phyloP scores from a whole-genome alignment of 2,113 vertebrate species.

The Macrotis lagotis region DNA sequence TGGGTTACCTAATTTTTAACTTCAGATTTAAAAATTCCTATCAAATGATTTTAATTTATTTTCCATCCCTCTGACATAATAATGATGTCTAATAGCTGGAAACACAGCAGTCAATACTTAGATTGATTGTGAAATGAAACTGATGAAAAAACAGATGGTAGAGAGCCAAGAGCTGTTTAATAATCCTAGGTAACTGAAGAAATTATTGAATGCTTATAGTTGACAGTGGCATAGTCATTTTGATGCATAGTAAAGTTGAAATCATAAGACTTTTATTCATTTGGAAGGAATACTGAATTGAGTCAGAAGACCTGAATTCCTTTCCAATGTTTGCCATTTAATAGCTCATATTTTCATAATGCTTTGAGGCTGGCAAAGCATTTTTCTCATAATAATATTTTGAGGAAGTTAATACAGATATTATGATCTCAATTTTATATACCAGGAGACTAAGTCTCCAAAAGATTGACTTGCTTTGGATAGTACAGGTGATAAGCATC shows the following conservation, averaged over 20 bases:
- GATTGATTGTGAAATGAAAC: background rate
- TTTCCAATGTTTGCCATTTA: background rate
- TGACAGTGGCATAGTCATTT: background rate
- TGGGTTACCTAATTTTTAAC: background rate
- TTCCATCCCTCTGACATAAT: background rate
- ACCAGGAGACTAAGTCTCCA: constrained; percentile 29
- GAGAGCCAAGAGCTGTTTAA: background rate
- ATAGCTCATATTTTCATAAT: background rate
- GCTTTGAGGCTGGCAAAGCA: background rate
- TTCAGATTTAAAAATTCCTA: background rate
- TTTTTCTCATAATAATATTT: background rate
- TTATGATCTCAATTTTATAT: background rate
- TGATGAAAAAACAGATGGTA: background rate
- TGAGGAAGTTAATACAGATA: background rate
- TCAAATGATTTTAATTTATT: background rate
- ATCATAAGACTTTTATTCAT: background rate
- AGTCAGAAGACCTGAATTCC: background rate
- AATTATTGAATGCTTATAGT: background rate
- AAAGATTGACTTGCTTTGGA: background rate
- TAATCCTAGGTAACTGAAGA: background rate
- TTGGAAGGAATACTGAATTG: background rate
- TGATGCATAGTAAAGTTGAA: background rate
- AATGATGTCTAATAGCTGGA: background rate
- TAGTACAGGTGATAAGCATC: background rate
- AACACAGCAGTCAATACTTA: background rate